Evolutionary conservation across 1,140 invertebrate genomes (phyloP), one percentile per base, ranked within the genome.

Genomic region (Oryzaephilus surinamensis): DNA sequence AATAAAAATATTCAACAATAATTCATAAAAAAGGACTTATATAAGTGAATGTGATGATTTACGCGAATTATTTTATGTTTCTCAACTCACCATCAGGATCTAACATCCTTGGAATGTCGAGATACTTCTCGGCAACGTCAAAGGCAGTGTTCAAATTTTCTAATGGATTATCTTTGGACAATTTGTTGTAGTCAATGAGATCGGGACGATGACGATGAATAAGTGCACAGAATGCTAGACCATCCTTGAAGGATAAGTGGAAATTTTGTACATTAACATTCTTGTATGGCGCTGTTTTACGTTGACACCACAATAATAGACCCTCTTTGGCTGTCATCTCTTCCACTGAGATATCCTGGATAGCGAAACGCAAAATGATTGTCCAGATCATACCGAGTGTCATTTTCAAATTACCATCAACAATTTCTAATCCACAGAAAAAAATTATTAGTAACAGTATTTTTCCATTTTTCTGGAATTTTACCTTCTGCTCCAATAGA

Each of bases 181-280:
- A 78, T 72, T 94, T 96, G 70, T 85, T 84, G 74, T 98, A 98
- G 67, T 99, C 95, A 62, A 99, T 89, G 52, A 99, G 79, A 69
- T 99, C 96, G 43, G 96, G 96, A 57, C 96, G 81, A 74, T 99
- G 96, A 63, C 95, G 83, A 69, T 99, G 96, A 66, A 99, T 99
- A 42, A 99, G 81, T 37, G 96, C 96, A 67, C 95, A 98, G 81
- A 99, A 99, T 4, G 96, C 96, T 58, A 99, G 67, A 74, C 96
- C 96, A 69, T 99, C 81, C 70, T 84, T 84, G 71, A 84, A 84
- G 38, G 80, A 83, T 43, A 97, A 76, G 72, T 99, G 95, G 88
- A 99, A 99, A 78, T 99, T 99, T 69, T 99, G 96, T 30, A 99
- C 95, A 69, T 99, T 99, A 63, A 98, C 95, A 63, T 99, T 98